phyloP scores from a whole-genome alignment of 2,797 vertebrate genomes.

The Mormyrus hasselquistii region DNA sequence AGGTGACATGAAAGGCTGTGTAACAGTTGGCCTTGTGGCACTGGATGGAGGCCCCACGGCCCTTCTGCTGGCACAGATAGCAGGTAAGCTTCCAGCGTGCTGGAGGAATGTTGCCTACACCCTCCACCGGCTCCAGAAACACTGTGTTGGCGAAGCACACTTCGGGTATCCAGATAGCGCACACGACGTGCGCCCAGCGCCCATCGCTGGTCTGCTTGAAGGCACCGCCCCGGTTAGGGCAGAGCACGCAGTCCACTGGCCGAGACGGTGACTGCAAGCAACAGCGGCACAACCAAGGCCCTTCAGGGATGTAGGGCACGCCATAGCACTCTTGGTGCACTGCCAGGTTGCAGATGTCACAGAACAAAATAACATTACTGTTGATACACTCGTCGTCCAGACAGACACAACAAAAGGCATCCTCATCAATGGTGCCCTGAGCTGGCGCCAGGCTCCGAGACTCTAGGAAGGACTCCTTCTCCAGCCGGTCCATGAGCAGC shows the following conservation, averaged over 20 bases:
- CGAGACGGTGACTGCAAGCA: slow-evolving; percentile 91
- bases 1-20: slow-evolving; percentile 93
- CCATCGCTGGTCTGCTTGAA: slow-evolving; percentile 98
- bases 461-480: slow-evolving; percentile 89
- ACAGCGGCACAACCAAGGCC: slow-evolving; percentile 97
- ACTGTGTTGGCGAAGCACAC: slow-evolving; percentile 98
- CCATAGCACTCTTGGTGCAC: slow-evolving; percentile 99
- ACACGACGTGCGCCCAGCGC: slow-evolving; percentile 96
- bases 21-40: slow-evolving; percentile 99
- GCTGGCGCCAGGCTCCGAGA: slow-evolving; percentile 79
- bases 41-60: slow-evolving; percentile 91
- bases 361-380: slow-evolving; percentile 96
- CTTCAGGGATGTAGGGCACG: slow-evolving; percentile 96
- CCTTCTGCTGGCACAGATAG: slow-evolving; percentile 94
- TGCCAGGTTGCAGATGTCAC: slow-evolving; percentile 95
- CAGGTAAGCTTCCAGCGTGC: slow-evolving; percentile 96
- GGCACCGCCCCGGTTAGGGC: slow-evolving; percentile 92
- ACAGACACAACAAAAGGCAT: slow-evolving; percentile 93
- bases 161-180: slow-evolving; percentile 98
- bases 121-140: slow-evolving; percentile 94
- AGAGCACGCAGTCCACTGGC: slow-evolving; percentile 92
- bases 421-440: slow-evolving; percentile 83
- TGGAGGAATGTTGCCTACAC: slow-evolving; percentile 87
- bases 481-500: slow-evolving; percentile 84
- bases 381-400: slow-evolving; percentile 97